phyloP scores from a whole-genome alignment of 2,888 invertebrate species.

The Heteromurus nitidus region DNA sequence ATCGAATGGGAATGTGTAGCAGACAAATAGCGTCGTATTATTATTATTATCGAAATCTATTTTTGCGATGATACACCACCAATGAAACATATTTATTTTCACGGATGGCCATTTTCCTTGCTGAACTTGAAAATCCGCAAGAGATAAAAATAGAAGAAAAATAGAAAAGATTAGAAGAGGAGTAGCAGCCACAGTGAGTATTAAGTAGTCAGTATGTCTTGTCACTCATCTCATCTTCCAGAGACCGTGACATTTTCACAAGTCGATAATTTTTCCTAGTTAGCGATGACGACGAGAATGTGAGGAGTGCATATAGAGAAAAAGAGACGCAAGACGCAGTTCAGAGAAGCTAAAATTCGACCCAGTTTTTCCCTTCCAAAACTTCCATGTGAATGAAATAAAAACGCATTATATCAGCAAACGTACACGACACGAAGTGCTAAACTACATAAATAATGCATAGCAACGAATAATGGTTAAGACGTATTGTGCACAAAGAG shows the following conservation, averaged over 20 bases:
- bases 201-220: neutral
- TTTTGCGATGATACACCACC: neutral
- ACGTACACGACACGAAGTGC: neutral
- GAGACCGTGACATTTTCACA: constrained; percentile 18
- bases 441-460: too few relatives aligned
- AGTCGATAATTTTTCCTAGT: constrained; percentile 48
- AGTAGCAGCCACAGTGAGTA: neutral
- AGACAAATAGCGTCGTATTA: neutral
- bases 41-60: neutral
- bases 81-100: neutral
- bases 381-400: neutral
- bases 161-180: neutral
- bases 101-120: neutral
- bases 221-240: constrained; percentile 14
- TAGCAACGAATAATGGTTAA: too few relatives aligned
- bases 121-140: neutral
- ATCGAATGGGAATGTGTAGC: neutral
- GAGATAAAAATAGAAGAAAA: neutral
- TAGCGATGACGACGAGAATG: neutral
- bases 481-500: too few relatives aligned
- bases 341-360: too few relatives aligned
- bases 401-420: neutral
- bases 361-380: neutral
- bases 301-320: neutral
- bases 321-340: neutral